phyloP scores from a whole-genome alignment of 1,140 invertebrate genomes.

The Whitmania pigra region DNA sequence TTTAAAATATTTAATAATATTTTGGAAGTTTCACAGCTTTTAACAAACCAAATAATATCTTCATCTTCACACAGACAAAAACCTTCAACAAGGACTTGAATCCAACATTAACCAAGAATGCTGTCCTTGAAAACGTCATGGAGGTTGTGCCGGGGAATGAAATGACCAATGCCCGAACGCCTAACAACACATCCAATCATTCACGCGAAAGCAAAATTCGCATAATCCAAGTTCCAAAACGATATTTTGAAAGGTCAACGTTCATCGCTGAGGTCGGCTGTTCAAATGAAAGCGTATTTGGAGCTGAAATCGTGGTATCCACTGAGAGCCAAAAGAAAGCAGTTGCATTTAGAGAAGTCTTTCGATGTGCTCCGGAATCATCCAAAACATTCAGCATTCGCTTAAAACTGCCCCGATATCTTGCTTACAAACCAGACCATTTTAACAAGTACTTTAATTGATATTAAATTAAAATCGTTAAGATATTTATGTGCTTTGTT shows the following conservation, averaged over 20 bases:
- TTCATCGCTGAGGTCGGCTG: not conserved
- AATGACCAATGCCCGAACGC: no score
- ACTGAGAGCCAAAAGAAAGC: not conserved
- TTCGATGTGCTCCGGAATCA: not conserved
- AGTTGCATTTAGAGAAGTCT: not conserved
- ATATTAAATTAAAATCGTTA: not conserved
- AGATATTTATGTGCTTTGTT: not conserved
- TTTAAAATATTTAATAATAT: no score
- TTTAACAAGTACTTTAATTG: not conserved
- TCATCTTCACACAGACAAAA: no score
- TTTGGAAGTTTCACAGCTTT: no score
- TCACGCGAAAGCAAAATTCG: no score
- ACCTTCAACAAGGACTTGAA: no score
- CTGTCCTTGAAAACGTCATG: no score
- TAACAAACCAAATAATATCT: no score
- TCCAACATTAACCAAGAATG: no score
- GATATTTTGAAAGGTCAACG: conserved; percentile 1
- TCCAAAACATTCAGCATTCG: not conserved
- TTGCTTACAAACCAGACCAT: conserved; percentile 2
- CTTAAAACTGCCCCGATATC: conserved; percentile 9
- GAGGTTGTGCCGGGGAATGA: no score
- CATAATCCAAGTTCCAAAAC: conserved; percentile 7
- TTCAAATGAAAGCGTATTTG: not conserved
- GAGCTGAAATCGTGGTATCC: not conserved
- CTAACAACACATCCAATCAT: no score